A percentile compares a stretch with the other conserved stretches of the same genome.
Conservation (phyloP, 2,888 invertebrate species). For the Limnephilus lunatus region DNA sequence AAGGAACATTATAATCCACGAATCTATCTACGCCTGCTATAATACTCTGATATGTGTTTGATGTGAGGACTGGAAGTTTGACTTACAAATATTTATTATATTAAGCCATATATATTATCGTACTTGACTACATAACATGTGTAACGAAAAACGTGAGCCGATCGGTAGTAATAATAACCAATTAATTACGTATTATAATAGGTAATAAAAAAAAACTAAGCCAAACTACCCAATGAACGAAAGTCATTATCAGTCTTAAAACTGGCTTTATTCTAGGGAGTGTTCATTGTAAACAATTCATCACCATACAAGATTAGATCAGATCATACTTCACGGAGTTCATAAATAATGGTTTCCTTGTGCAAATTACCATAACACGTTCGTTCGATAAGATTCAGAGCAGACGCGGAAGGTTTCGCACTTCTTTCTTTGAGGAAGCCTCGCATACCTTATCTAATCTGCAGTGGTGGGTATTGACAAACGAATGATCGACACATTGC, state of each 20-base stretch:
- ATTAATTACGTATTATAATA: neutral
- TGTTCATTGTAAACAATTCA: constrained; percentile 1
- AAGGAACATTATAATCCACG: neutral
- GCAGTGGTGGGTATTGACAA: constrained; percentile 4
- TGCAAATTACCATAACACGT: neutral
- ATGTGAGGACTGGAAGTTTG: neutral
- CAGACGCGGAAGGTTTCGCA: neutral
- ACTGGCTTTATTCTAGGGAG: neutral
- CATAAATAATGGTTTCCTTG: neutral
- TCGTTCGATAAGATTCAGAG: neutral
- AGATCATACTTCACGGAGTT: neutral
- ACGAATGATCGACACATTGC: constrained; percentile 25
- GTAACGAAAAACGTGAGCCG: neutral
- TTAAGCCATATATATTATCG: no score
- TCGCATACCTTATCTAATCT: constrained; percentile 3
- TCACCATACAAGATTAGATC: neutral
- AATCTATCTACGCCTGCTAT: neutral
- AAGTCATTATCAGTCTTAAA: neutral
- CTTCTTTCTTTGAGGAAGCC: neutral
- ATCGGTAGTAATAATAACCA: neutral
- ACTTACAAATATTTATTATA: neutral
- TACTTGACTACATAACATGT: neutral
- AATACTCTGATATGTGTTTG: neutral
- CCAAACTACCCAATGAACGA: neutral
- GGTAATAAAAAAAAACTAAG: neutral